These are phyloP conservation scores for Drosophila sp. DNA, from an alignment of 1,140 invertebrate genomes.

Conservation along the genomic window DNA sequence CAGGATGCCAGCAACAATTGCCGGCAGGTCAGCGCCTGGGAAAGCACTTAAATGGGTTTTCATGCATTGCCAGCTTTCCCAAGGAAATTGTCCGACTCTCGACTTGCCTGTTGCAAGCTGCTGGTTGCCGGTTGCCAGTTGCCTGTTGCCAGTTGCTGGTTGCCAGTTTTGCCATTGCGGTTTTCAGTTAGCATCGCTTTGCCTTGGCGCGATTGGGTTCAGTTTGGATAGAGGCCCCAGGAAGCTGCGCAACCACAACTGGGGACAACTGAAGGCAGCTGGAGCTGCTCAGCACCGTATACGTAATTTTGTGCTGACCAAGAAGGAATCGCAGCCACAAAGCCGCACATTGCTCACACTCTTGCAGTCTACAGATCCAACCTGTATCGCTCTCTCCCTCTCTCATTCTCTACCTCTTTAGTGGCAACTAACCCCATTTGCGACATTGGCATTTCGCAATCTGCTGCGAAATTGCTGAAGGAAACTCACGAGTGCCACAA, in stretches of 20 bases:
- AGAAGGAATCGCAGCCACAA: constrained; percentile 72
- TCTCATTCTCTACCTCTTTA: not conserved
- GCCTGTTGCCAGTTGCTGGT: constrained; percentile 37
- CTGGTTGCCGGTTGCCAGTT: constrained; percentile 26
- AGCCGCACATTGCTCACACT: constrained; percentile 11
- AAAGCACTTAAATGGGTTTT: constrained; percentile 81
- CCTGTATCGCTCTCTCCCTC: not conserved
- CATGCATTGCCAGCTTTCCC: constrained; percentile 72
- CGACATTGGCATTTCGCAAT: constrained; percentile 64
- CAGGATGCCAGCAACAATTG: constrained; percentile 63
- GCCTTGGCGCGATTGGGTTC: constrained; percentile 10
- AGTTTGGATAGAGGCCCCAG: constrained; percentile 40
- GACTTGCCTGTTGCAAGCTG: constrained; percentile 2
- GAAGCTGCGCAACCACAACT: constrained; percentile 69
- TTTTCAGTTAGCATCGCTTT: constrained; percentile 44
- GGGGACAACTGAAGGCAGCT: not conserved
- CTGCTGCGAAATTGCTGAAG: constrained; percentile 77
- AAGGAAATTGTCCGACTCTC: constrained; percentile 68
- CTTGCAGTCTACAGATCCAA: not conserved
- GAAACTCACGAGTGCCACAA: constrained; percentile 75
- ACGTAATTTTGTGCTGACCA: constrained; percentile 73
- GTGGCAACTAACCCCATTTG: constrained; percentile 57
- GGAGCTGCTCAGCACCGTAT: constrained; percentile 57
- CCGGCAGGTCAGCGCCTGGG: constrained; percentile 62
- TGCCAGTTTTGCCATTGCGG: constrained; percentile 52